Base-by-base conservation (phyloP, 1,140 invertebrate species). In the Saxidomus purpurata region DNA sequence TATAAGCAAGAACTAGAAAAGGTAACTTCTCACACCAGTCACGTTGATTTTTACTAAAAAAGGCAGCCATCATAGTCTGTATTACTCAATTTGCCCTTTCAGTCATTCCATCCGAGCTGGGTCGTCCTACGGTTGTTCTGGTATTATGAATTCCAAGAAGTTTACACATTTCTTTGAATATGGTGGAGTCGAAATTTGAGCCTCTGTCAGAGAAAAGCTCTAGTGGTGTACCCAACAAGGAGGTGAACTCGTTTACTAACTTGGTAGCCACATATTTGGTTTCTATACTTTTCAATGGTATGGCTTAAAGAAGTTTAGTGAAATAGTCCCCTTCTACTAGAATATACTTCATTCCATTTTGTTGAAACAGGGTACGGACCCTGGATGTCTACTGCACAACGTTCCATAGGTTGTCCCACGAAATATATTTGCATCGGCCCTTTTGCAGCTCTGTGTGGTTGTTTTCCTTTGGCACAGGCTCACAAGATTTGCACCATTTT, bases 31-130 rank as follows among this genome's bases (percentile, higher is more conserved):
- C n/a, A n/a, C n/a, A n/a, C n/a, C n/a, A n/a, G n/a, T n/a, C n/a
- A 17, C 52, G 22, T 63, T 83, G 82, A n/a, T 89, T 34, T 28
- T 82, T 43, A 40, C 87, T 15, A 34, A 91, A 67, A 80, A 52
- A 86, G 31, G 69, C 36, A 11, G 19, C 17, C 25, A 93, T 25
- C 74, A 88, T 82, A 49, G 91, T 85, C 38, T 43, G 13, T 34
- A 92, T 59, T 1, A 84, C 90, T 17, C 87, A 28, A 52, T 93
- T 93, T 34, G 92, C 90, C 85, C 91, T 59, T 87, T 94, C 92
- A 4, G 90, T 88, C 38, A 93, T 47, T 25, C 93, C 91, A 82
- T 92, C 87, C 17, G 67, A 79, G 43, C 90, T 90, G 0, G 91
- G n/a, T n/a, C n/a, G n/a, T n/a, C n/a, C n/a, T n/a, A n/a, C n/a